These are phyloP conservation scores for Papilio elwesi DNA, from an alignment of 2,888 invertebrate genomes.

Conservation along the genomic window DNA sequence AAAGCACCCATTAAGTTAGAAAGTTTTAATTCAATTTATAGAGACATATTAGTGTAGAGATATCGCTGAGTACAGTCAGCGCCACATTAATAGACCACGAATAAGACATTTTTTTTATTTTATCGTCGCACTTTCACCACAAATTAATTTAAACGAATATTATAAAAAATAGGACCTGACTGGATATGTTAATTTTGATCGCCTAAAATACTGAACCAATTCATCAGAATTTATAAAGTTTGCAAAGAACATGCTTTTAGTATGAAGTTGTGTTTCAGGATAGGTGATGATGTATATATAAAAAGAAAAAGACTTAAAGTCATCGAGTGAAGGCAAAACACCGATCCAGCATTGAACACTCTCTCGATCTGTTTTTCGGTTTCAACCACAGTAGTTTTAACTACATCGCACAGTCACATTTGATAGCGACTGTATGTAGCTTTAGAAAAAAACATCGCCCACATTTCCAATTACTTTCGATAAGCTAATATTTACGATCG, in stretches of 20 bases:
- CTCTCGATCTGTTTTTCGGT: too few relatives aligned
- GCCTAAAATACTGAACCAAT: too few relatives aligned
- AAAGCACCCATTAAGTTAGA: constrained; percentile 55
- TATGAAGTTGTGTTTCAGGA: too few relatives aligned
- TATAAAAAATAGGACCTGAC: too few relatives aligned
- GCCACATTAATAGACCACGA: background rate
- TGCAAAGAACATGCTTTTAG: too few relatives aligned
- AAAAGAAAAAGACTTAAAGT: too few relatives aligned
- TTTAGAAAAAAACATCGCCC: constrained; percentile 71
- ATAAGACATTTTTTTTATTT: background rate
- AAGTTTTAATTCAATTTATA: constrained; percentile 70
- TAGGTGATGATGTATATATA: too few relatives aligned
- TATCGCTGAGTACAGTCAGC: constrained; percentile 47
- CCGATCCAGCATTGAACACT: too few relatives aligned
- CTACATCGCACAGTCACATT: background rate
- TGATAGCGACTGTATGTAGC: constrained; percentile 48
- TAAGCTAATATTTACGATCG: constrained; percentile 78
- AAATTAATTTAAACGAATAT: background rate
- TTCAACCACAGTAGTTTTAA: too few relatives aligned
- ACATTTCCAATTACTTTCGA: constrained; percentile 81
- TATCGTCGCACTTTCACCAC: background rate
- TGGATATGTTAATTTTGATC: too few relatives aligned
- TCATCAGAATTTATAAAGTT: too few relatives aligned
- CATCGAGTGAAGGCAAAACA: too few relatives aligned
- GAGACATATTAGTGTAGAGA: constrained; percentile 53